These are phyloP conservation scores for Chaunax sp. DNA, from an alignment of 2,797 vertebrate species.

Conservation along the genomic window DNA sequence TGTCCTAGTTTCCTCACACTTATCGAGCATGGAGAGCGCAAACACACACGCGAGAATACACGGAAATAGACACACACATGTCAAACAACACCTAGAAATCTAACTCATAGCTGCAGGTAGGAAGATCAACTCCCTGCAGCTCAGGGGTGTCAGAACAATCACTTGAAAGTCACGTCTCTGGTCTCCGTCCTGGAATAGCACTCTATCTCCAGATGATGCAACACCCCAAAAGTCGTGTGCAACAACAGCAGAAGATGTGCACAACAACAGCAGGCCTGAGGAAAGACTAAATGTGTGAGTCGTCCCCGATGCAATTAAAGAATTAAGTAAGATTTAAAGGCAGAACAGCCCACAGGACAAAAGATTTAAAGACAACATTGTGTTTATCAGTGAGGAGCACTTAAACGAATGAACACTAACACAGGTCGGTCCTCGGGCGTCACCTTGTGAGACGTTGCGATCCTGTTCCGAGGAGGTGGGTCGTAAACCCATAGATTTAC, in stretches of 20 bases:
- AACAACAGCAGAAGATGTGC: background rate
- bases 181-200: conserved; percentile 59
- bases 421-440: conserved; percentile 13
- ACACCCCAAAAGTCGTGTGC: conserved; percentile 50
- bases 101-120: conserved; percentile 75
- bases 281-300: conserved; percentile 5
- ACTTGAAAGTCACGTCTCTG: conserved; percentile 53
- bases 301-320: conserved; percentile 44
- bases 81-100: conserved; percentile 51
- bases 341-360: conserved; percentile 11
- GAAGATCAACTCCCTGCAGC: conserved; percentile 72
- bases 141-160: conserved; percentile 71
- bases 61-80: conserved; percentile 40
- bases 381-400: conserved; percentile 17
- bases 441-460: conserved; percentile 2
- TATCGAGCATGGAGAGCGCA: conserved; percentile 51
- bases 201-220: conserved; percentile 58
- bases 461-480: conserved; percentile 8
- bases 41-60: conserved; percentile 31
- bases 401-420: conserved; percentile 21
- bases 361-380: conserved; percentile 4
- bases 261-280: conserved; percentile 48
- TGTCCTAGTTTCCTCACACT: conserved; percentile 77
- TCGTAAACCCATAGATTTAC: conserved; percentile 36
- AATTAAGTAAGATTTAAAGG: conserved; percentile 36